Conservation (phyloP, 1,140 invertebrate genomes). For the Lordiphosa mommai region DNA sequence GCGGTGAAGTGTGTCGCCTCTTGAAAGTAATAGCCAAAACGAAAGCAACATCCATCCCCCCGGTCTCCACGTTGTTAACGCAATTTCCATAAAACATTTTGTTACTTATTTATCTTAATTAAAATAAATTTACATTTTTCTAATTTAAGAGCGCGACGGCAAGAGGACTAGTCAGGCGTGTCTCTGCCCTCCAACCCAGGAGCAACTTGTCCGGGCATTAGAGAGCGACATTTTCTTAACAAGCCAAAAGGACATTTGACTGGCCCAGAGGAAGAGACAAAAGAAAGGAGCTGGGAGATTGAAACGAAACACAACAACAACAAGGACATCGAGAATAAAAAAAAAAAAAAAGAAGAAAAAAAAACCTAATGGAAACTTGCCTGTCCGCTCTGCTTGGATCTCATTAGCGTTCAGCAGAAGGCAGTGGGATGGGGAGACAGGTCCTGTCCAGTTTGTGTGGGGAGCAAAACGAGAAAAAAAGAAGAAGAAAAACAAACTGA, state of each 20-base stretch:
- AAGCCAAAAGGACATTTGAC: slow-evolving; percentile 74
- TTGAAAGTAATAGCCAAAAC: slow-evolving; percentile 69
- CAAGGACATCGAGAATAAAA: slow-evolving; percentile 5
- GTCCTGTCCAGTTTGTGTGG: slow-evolving; percentile 1
- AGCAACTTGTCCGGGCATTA: slow-evolving; percentile 50
- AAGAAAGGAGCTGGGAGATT: slow-evolving; percentile 4
- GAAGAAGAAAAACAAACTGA: slow-evolving; percentile 1
- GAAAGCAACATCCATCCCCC: slow-evolving; percentile 37
- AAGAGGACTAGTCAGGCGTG: slow-evolving; percentile 33
- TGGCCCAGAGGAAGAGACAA: slow-evolving; percentile 27
- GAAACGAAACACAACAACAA: slow-evolving; percentile 58
- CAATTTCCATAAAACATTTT: slow-evolving; percentile 80
- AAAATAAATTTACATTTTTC: slow-evolving; percentile 80
- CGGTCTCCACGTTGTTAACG: slow-evolving; percentile 67
- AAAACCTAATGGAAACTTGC: slow-evolving; percentile 69
- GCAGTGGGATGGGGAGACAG: background rate
- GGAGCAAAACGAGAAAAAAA: background rate
- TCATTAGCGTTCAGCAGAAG: slow-evolving; percentile 69
- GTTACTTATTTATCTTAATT: slow-evolving; percentile 80
- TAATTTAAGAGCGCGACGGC: slow-evolving; percentile 76
- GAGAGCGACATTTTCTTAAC: slow-evolving; percentile 76
- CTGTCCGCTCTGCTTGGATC: slow-evolving; percentile 50
- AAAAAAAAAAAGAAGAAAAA: slow-evolving; percentile 17
- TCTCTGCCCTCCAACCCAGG: background rate
- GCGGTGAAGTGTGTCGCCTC: slow-evolving; percentile 49